Percentiles rank a stretch among this genome's conserved stretches.
phyloP scores from a whole-genome alignment of 2,113 vertebrate species.

The Oryzias celebensis region DNA sequence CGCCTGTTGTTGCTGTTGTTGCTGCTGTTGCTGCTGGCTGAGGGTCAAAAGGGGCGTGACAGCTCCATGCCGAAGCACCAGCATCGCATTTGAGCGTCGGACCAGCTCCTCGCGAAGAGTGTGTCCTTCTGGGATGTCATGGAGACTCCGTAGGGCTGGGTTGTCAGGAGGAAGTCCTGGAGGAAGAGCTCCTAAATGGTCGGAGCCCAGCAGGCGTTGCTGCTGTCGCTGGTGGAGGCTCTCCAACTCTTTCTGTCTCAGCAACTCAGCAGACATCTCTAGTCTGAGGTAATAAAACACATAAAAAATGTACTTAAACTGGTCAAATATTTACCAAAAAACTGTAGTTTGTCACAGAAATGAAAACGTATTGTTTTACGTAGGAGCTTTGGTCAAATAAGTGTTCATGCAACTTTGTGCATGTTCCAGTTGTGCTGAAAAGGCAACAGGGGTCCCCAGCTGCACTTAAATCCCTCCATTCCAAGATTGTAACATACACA shows the following conservation, averaged over 20 bases:
- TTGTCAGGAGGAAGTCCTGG: conserved; percentile 83
- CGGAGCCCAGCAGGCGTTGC: conserved; percentile 81
- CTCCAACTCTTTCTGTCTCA: conserved; percentile 94
- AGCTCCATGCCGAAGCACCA: conserved; percentile 87
- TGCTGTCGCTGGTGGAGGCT: conserved; percentile 83
- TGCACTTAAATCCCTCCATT: too few relatives aligned
- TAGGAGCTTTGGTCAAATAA: too few relatives aligned
- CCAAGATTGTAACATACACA: too few relatives aligned
- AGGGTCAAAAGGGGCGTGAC: conserved; percentile 83
- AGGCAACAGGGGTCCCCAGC: too few relatives aligned
- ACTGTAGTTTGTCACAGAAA: background rate
- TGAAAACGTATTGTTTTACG: too few relatives aligned
- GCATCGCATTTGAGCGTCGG: conserved; percentile 86
- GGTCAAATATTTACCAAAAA: background rate
- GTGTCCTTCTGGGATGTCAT: conserved; percentile 86
- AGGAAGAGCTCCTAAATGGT: conserved; percentile 80
- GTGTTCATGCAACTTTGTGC: too few relatives aligned
- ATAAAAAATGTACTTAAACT: conserved; percentile 2
- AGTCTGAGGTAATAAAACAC: conserved; percentile 73
- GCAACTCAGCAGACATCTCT: conserved; percentile 93
- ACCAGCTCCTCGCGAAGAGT: conserved; percentile 86
- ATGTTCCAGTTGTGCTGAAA: too few relatives aligned
- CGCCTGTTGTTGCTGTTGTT: conserved; percentile 69
- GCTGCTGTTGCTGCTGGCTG: conserved; percentile 80
- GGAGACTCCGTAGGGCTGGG: conserved; percentile 85